phyloP scores from a whole-genome alignment of 2,113 vertebrate genomes.

The Hystrix cristata region DNA sequence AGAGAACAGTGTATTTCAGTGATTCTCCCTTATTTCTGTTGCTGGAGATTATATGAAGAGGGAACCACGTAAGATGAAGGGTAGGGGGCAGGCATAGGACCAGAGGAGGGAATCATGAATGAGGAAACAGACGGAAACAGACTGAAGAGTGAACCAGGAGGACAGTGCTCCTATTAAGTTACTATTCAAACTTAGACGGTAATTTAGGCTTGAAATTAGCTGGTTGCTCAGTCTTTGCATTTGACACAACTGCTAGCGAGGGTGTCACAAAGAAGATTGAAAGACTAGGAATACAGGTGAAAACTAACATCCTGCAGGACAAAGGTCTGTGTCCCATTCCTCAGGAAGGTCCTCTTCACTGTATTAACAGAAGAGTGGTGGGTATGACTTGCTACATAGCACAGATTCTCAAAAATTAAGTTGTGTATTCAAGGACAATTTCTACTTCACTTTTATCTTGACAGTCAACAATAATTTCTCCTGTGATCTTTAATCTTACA shows the following conservation, averaged over 20 bases:
- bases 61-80: accelerated
- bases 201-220: neutral
- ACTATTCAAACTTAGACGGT: neutral
- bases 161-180: neutral
- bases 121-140: neutral
- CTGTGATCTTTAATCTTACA: constrained; percentile 39
- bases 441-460: constrained; percentile 34
- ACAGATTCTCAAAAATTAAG: constrained; percentile 24
- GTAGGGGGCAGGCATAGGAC: accelerated
- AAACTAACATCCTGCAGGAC: neutral
- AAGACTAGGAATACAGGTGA: neutral
- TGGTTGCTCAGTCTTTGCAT: neutral
- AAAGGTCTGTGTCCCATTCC: neutral
- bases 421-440: constrained; percentile 13
- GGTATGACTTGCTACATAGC: neutral
- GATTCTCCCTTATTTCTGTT: neutral
- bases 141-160: neutral
- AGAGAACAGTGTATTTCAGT: neutral
- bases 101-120: neutral
- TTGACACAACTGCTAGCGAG: neutral
- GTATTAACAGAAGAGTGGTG: neutral
- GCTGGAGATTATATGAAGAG: neutral
- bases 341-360: neutral
- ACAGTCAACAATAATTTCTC: neutral
- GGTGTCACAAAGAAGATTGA: neutral